Evolutionary conservation across 2,113 vertebrate genomes (phyloP).

Genomic region (Microtus oregoni): DNA sequence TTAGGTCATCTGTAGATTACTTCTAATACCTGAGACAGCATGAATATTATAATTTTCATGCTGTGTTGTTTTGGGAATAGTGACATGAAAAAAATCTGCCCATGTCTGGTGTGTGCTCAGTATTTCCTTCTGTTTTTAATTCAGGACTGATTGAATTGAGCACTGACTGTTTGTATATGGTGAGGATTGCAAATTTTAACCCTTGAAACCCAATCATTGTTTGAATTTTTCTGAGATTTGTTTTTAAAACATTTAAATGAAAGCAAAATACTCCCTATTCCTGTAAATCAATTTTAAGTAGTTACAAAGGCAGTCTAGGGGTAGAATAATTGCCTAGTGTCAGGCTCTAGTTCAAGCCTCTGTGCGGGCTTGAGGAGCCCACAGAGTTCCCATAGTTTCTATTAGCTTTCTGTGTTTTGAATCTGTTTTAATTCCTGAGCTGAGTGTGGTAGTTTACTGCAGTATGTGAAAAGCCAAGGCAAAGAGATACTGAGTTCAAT

Average conservation of each 20-base stretch:
- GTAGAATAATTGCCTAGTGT: not conserved
- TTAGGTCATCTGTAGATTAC: not conserved
- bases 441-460: not conserved
- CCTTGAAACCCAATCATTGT: conserved; percentile 27
- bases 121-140: not conserved
- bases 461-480: too few relatives aligned
- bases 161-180: not conserved
- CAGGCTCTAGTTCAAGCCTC: not conserved
- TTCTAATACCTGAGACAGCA: not conserved
- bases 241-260: conserved; percentile 52
- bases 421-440: not conserved
- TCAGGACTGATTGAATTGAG: not conserved
- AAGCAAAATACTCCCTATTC: not conserved
- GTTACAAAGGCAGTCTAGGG: not conserved
- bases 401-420: not conserved
- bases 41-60: too few relatives aligned
- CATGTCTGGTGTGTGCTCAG: not conserved
- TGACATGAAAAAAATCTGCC: not conserved
- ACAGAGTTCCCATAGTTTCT: not conserved
- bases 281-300: conserved; percentile 35
- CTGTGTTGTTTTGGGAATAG: not conserved
- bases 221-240: conserved; percentile 50
- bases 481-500: not conserved
- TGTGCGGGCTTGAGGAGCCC: too few relatives aligned
- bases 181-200: conserved; percentile 29